Conservation (phyloP, 2,113 vertebrate species). For the Poeciliopsis turrubarensis region DNA sequence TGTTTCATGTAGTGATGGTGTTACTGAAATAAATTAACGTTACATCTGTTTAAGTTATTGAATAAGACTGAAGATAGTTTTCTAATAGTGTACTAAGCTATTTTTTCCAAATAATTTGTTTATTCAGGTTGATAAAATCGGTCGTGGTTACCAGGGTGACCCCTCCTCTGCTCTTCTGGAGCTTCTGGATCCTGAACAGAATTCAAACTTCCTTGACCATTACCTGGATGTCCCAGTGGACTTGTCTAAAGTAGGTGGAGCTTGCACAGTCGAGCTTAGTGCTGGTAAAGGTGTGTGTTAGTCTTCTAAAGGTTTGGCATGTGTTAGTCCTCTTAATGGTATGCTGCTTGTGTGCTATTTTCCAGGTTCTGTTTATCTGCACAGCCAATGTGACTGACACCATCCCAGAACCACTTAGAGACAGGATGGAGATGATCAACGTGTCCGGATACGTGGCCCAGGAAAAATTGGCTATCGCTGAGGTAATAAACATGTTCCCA, state of each 20-base stretch:
- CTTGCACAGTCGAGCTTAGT: too few species aligned
- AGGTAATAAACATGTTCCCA: conserved; percentile 76
- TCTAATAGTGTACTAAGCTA: too few species aligned
- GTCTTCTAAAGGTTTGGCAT: neutral
- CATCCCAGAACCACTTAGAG: conserved; percentile 94
- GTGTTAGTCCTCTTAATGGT: neutral
- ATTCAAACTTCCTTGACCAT: conserved; percentile 95
- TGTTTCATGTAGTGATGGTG: too few species aligned
- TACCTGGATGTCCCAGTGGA: conserved; percentile 97
- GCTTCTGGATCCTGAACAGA: conserved; percentile 96
- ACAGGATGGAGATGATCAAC: conserved; percentile 99
- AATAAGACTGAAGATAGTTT: too few species aligned
- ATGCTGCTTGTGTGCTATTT: conserved; percentile 11
- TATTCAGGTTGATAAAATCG: conserved; percentile 95
- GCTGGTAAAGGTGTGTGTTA: too few species aligned
- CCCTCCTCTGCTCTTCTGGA: conserved; percentile 94
- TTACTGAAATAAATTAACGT: too few species aligned
- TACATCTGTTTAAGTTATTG: too few species aligned
- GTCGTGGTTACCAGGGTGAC: conserved; percentile 96
- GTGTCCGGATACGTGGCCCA: conserved; percentile 96
- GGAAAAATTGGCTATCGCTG: conserved; percentile 96
- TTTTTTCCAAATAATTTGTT: too few species aligned
- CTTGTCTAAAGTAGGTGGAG: conserved; percentile 86
- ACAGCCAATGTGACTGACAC: conserved; percentile 95
- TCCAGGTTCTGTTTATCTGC: conserved; percentile 95